These are phyloP conservation scores for Bicyclus anynana DNA, from an alignment of 1,140 invertebrate species.

Conservation along the genomic window DNA sequence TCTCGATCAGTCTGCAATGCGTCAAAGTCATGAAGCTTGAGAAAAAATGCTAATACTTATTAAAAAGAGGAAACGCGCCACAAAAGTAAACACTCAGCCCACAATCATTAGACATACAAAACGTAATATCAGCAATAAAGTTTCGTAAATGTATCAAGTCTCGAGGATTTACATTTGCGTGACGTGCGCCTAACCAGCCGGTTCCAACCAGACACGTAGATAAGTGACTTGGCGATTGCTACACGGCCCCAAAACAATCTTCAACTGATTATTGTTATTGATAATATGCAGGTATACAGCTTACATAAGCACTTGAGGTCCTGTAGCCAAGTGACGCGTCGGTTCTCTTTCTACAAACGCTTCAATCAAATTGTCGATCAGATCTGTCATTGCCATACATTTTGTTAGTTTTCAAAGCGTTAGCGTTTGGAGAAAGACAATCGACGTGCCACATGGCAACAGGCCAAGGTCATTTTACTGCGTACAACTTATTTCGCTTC, in stretches of 20 bases:
- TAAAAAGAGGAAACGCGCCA: background rate
- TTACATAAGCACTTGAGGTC: constrained; percentile 9
- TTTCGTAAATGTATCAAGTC: constrained; percentile 17
- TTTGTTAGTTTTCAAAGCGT: no score
- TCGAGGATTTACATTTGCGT: constrained; percentile 22
- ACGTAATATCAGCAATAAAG: constrained; percentile 8
- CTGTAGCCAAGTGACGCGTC: no score
- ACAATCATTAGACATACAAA: background rate
- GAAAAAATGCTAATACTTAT: background rate
- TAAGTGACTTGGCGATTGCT: constrained; percentile 25
- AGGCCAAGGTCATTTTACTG: no score
- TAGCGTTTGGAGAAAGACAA: no score
- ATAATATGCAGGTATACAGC: constrained; percentile 14
- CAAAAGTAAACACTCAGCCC: background rate
- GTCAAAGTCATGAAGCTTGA: no score
- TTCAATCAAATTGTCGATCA: no score
- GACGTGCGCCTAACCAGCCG: constrained; percentile 27
- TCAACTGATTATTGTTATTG: constrained; percentile 12
- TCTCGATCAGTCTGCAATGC: no score
- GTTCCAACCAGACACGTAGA: constrained; percentile 29
- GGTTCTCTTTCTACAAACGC: no score
- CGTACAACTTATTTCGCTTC: no score
- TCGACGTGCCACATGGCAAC: no score
- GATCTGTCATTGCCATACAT: no score
- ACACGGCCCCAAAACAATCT: constrained; percentile 18